phyloP scores from a whole-genome alignment of 2,113 vertebrate genomes.

The Phalacrocorax aristotelis region DNA sequence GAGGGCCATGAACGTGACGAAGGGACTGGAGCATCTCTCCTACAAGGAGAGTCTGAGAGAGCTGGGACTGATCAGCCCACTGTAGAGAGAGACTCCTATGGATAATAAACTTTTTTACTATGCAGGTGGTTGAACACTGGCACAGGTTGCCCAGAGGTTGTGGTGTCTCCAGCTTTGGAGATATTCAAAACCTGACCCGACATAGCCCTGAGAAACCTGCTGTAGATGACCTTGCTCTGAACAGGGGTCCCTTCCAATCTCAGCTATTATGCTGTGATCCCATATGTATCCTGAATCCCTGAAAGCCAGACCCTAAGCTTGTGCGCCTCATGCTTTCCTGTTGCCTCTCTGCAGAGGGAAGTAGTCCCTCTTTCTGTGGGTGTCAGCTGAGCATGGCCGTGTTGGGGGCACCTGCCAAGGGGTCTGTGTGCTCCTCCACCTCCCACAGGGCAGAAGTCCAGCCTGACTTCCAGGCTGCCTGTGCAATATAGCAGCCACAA shows the following conservation, averaged over 20 bases:
- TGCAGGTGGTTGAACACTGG: neutral
- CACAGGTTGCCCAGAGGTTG: neutral
- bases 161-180: neutral
- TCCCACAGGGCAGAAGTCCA: neutral
- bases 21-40: neutral
- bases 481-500: neutral
- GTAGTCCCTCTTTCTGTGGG: neutral
- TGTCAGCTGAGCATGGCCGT: rapidly evolving
- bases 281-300: too few species aligned
- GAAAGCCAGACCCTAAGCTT: neutral
- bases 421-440: neutral
- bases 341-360: rapidly evolving
- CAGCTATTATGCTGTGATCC: neutral
- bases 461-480: neutral
- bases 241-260: neutral
- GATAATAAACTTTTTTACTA: neutral
- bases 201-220: neutral
- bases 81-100: neutral
- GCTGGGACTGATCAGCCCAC: neutral
- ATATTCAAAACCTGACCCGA: neutral
- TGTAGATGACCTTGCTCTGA: neutral
- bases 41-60: neutral
- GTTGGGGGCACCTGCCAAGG: neutral
- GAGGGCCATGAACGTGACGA: neutral
- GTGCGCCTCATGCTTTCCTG: neutral